Evolutionary conservation across 2,797 vertebrate genomes (phyloP).

Genomic region (Thalassophryne amazonica): DNA sequence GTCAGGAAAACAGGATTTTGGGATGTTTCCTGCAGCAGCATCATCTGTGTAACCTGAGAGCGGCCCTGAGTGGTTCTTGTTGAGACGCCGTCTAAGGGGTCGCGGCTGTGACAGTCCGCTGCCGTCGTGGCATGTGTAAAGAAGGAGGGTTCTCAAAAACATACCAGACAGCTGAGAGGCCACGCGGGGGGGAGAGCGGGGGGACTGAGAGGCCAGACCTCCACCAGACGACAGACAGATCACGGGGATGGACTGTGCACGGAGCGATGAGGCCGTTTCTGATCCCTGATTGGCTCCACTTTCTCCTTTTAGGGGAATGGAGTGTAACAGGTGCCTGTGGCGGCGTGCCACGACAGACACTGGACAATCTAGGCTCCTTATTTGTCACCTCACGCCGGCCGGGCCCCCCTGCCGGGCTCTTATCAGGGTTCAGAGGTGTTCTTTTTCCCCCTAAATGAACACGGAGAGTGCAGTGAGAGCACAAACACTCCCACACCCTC

Average conservation of each 20-base stretch:
- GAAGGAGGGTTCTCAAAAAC: conserved; percentile 28
- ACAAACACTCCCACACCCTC: conserved; percentile 46
- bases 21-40: neutral
- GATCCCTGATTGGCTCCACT: conserved; percentile 74
- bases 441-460: conserved; percentile 12
- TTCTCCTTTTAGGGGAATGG: conserved; percentile 83
- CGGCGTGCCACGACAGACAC: conserved; percentile 34
- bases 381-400: conserved; percentile 55
- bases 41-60: conserved; percentile 35
- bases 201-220: conserved; percentile 43
- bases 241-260: conserved; percentile 44
- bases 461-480: conserved; percentile 43
- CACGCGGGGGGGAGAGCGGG: neutral
- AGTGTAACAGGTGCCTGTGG: conserved; percentile 70
- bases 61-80: conserved; percentile 27
- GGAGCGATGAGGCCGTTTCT: conserved; percentile 21
- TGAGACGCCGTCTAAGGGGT: conserved; percentile 49
- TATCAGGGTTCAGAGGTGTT: conserved; percentile 37
- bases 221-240: conserved; percentile 62
- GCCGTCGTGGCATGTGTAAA: conserved; percentile 42
- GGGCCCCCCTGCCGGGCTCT: conserved; percentile 21
- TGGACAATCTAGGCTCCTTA: conserved; percentile 64
- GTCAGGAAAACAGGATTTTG: neutral
- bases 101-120: conserved; percentile 46
- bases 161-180: conserved; percentile 74